Evolutionary conservation across 2,888 invertebrate genomes (phyloP).

Genomic region (Zeuzera pyrina): DNA sequence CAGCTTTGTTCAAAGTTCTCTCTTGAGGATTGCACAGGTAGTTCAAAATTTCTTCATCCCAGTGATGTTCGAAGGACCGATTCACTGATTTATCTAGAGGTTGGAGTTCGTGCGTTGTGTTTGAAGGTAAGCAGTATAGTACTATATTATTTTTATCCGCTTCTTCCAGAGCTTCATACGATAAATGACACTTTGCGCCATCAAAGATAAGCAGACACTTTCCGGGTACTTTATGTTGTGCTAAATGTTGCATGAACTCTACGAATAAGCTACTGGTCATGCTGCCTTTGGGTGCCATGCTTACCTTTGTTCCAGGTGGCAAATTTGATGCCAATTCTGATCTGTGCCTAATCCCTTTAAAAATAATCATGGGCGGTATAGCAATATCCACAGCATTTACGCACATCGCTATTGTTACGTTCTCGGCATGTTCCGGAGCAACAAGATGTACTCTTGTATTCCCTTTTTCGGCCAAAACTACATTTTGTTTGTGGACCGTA

Average conservation of each 20-base stretch:
- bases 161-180: background rate
- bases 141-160: slow-evolving; percentile 4
- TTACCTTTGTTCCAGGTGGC: slow-evolving; percentile 6
- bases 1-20: slow-evolving; percentile 1
- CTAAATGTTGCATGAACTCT: slow-evolving; percentile 5
- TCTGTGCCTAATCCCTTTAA: slow-evolving; percentile 6
- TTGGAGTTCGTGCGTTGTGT: slow-evolving; percentile 7
- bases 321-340: slow-evolving; percentile 6
- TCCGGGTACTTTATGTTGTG: slow-evolving; percentile 1
- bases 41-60: slow-evolving; percentile 4
- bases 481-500: slow-evolving; percentile 16
- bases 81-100: slow-evolving; percentile 3
- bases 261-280: slow-evolving; percentile 7
- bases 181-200: slow-evolving; percentile 2
- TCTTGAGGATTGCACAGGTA: slow-evolving; percentile 1
- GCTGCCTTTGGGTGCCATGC: slow-evolving; percentile 8
- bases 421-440: slow-evolving; percentile 1
- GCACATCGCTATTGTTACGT: slow-evolving; percentile 2
- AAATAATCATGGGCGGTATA: slow-evolving; percentile 3
- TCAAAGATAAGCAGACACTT: slow-evolving; percentile 3
- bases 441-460: slow-evolving; percentile 1
- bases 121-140: slow-evolving; percentile 5
- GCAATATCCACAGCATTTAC: slow-evolving; percentile 1
- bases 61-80: slow-evolving; percentile 3
- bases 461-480: slow-evolving; percentile 1